Percentiles rank a stretch among this genome's conserved stretches.
Conservation (phyloP, 2,797 vertebrate species). For the Dicrostonyx torquatus region DNA sequence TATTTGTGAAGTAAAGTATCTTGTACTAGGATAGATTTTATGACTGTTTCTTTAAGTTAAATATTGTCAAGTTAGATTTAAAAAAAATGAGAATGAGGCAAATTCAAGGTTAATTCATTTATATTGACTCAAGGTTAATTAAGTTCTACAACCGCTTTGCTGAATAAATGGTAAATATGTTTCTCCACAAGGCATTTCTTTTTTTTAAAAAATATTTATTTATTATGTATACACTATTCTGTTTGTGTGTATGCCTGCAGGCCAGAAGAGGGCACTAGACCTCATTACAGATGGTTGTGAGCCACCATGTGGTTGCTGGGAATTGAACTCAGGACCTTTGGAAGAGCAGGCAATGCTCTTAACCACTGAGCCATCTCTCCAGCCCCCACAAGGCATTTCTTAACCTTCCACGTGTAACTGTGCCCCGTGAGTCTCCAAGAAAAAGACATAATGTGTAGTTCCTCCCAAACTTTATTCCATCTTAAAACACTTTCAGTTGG, state of each 20-base stretch:
- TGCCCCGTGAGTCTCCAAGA: not conserved
- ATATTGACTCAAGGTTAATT: not conserved
- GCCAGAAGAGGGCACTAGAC: no score
- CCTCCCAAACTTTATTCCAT: not conserved
- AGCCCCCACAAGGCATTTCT: not conserved
- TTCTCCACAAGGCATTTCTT: not conserved
- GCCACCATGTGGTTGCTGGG: no score
- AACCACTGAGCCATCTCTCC: no score
- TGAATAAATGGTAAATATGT: not conserved
- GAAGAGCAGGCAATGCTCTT: no score
- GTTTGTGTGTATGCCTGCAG: no score
- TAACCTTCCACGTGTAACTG: not conserved
- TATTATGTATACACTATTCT: no score
- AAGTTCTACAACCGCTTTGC: not conserved
- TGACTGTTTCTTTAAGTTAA: conserved; percentile 3
- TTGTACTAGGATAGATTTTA: not conserved
- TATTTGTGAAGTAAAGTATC: not conserved
- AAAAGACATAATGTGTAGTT: not conserved
- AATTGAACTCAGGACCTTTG: no score
- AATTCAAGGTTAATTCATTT: not conserved
- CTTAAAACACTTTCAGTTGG: not conserved
- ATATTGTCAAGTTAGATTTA: conserved; percentile 9
- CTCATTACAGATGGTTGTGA: no score
- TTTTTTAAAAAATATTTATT: no score
- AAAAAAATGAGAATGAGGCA: not conserved